A percentile compares a stretch with the other conserved stretches of the same genome.
These are phyloP conservation scores for Casuarius casuarius DNA, from an alignment of 2,113 vertebrate genomes.

Conservation along the genomic window DNA sequence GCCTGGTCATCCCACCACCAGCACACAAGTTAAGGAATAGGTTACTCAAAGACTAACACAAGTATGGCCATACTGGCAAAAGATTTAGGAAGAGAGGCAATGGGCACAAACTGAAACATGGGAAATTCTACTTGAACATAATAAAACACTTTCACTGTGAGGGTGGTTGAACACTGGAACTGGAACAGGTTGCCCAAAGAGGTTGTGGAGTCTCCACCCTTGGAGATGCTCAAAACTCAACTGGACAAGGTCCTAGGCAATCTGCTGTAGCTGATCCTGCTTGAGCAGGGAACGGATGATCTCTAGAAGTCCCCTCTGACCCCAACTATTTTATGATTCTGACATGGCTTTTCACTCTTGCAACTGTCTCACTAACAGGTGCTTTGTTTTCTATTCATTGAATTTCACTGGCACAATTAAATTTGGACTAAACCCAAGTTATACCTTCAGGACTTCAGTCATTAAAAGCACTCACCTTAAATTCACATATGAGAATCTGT, in stretches of 20 bases:
- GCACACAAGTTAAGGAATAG: not conserved
- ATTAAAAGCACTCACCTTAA: not conserved
- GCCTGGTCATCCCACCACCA: not conserved
- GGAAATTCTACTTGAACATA: not conserved
- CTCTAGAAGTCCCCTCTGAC: not conserved
- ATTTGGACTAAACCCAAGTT: not conserved
- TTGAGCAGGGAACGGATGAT: not conserved
- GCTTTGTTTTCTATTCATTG: not conserved
- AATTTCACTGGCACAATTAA: not conserved
- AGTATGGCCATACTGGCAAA: not conserved
- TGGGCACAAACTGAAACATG: not conserved
- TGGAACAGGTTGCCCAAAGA: not conserved
- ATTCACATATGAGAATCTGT: not conserved
- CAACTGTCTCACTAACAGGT: not conserved
- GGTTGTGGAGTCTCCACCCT: not conserved
- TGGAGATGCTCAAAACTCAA: not conserved
- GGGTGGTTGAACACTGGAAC: not conserved
- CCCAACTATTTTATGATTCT: not conserved
- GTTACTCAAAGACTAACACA: not conserved
- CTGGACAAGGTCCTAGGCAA: too few species aligned
- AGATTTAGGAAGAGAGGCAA: not conserved
- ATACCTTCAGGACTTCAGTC: not conserved
- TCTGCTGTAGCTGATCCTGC: too few species aligned
- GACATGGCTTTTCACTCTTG: not conserved
- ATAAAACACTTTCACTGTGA: not conserved